Base-by-base conservation (phyloP, 1,140 invertebrate species). In the Portunus trituberculatus region DNA sequence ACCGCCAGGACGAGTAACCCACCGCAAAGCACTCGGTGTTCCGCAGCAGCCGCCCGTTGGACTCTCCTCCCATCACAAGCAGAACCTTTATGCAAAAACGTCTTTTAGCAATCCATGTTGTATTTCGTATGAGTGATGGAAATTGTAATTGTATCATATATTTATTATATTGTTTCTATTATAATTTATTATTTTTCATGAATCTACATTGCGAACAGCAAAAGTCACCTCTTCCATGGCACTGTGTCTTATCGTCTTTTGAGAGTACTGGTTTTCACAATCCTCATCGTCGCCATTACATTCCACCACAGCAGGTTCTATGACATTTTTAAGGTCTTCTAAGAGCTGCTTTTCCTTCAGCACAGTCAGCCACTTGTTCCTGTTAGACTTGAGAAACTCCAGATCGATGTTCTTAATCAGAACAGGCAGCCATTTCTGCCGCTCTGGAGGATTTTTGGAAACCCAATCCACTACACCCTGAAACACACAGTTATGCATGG, bases 11-110 rank as follows among this genome's bases (percentile, higher is more conserved):
- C 6, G 94, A 87, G 48, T 88, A 92, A 4, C 94, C 94, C n/a
- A 95, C 46, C 12, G 91, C 91, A 76, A 95, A 95, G 84, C 94
- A 95, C 48, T 95, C 94, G n/a, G 84, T 92, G 88, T 95, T 95
- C 16, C 94, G 76, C n/a, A 95, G 83, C 28, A 95, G 20, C 7
- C 94, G 91, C 83, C 94, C 94, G 84, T 95, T 95, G 31, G 94
- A 95, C 52, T 95, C 94, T 7, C 94, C 94, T 29, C 76, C 94
- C 91, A 95, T 95, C 32, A 95, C 94, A 16, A 95, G 91, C 32
- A 95, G 29, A 29, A 95, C 94, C 94, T 95, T 46, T 8, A n/a
- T 76, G 20, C 8, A 76, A 7, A 8, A 7, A 76, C 14, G 52
- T 59, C 10, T 59, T 1, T 31, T 14, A 25, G 25, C 25, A 86